These are phyloP conservation scores for Drosophila rellima DNA, from an alignment of 2,888 invertebrate genomes.

Conservation along the genomic window DNA sequence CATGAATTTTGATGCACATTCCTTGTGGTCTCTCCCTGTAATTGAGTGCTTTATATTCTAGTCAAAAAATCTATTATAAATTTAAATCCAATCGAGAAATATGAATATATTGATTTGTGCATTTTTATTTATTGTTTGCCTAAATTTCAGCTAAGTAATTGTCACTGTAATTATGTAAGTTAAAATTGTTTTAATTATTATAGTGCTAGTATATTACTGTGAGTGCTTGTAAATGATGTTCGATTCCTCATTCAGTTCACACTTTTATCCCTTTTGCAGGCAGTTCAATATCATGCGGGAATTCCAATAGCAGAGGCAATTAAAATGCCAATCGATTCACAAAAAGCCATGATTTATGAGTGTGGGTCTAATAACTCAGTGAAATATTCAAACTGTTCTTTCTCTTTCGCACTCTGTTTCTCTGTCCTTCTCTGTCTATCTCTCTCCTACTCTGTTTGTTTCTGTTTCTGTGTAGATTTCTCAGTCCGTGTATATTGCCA, in stretches of 20 bases:
- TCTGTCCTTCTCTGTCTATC: neutral
- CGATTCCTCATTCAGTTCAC: neutral
- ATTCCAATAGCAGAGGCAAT: conserved; percentile 50
- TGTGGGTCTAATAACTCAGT: conserved; percentile 58
- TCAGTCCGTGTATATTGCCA: conserved; percentile 2
- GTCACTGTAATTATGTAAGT: neutral
- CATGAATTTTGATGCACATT: conserved; percentile 3
- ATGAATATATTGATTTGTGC: neutral
- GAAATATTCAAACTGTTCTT: conserved; percentile 29
- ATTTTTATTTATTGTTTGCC: neutral
- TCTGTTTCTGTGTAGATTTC: conserved; percentile 1
- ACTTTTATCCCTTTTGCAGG: neutral
- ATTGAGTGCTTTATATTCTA: conserved; percentile 15
- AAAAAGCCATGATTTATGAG: conserved; percentile 60
- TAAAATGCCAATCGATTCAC: conserved; percentile 60
- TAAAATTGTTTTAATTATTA: neutral
- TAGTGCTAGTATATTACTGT: neutral
- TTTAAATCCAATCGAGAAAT: neutral
- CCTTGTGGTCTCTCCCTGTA: neutral
- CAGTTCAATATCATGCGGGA: conserved; percentile 30
- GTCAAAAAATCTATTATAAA: neutral
- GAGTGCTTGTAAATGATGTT: too few relatives aligned
- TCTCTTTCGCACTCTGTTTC: neutral
- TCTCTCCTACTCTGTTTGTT: neutral
- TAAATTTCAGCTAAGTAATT: neutral